A percentile compares a stretch with the other conserved stretches of the same genome.
Conservation (phyloP, 2,113 vertebrate species). For the Spea multiplicata region DNA sequence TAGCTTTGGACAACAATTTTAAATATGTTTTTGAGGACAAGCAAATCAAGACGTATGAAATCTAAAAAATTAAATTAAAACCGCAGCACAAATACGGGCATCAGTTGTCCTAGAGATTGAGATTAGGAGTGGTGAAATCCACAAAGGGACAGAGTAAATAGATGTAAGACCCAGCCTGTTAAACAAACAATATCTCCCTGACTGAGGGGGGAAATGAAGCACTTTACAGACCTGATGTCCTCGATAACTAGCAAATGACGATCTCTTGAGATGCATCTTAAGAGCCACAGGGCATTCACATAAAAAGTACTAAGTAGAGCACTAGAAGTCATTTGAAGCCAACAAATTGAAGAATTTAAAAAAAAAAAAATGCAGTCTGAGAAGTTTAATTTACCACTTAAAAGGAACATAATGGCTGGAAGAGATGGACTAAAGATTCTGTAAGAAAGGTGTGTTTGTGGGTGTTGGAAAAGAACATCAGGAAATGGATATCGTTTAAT, state of each 20-base stretch:
- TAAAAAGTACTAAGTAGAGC: not conserved
- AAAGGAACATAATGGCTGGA: too few species aligned
- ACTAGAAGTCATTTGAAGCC: not conserved
- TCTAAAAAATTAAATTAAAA: too few species aligned
- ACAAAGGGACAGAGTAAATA: not conserved
- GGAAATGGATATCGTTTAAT: too few species aligned
- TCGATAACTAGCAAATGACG: not conserved
- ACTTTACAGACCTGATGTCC: not conserved
- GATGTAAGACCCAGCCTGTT: not conserved
- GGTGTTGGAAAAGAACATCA: too few species aligned
- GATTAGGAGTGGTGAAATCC: not conserved
- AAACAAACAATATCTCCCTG: not conserved
- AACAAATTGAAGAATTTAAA: not conserved
- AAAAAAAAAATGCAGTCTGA: too few species aligned
- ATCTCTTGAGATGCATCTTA: not conserved
- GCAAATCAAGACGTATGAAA: too few species aligned
- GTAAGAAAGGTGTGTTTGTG: too few species aligned
- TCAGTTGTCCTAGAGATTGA: not conserved
- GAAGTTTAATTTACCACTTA: too few species aligned
- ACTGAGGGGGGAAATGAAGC: not conserved
- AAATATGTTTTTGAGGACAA: too few species aligned
- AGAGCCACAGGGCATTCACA: not conserved
- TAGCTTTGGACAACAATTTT: too few species aligned
- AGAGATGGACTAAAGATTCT: too few species aligned
- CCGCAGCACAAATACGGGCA: too few species aligned